Evolutionary conservation across 1,140 invertebrate species (phyloP), one percentile per base, ranked within the genome.

Genomic region (Parasteatoda tepidariorum): DNA sequence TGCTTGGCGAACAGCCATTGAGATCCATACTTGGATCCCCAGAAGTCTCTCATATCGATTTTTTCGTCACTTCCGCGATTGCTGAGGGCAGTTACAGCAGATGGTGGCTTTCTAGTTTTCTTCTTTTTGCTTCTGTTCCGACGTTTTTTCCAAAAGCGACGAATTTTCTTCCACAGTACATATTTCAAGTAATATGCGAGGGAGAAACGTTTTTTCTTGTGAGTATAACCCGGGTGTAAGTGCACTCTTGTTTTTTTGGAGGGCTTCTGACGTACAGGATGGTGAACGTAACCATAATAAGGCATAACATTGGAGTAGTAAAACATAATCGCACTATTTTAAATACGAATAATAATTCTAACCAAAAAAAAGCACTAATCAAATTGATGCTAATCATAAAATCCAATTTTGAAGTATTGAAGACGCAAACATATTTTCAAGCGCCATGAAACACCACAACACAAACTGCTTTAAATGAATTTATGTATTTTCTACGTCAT

Each of bases 1-100:
- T 68, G 48, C 54, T 81, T 81, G 15, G 76, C 76, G 24, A 81
- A 81, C n/a, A 81, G 33, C 76, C 76, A 81, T n/a, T 81, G 76
- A 5, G 76, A 81, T 6, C 76, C 76, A 31, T 81, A 81, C 22
- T 59, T 81, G 22, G 76, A 81, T 15, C 76, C 76, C 76, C 76
- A 81, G 55, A 81, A 81, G 26, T 81, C 76, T 11, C 76, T 55
- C 30, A 7, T 26, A 7, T 59, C 76, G 7, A 81, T 81, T 41
- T 81, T 81, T 41, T 81, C 76, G 6, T 70, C 66, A 24, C 64
- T 70, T 5, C 76, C 76, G 24, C 33, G 64, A 22, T 70, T 81
- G 66, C 41, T 59, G 6, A 48, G 26, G 4, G 66, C 61, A 3
- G 59, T 15, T 3, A 48, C 9, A 3, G 33, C 62, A 11, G n/a